Conservation (phyloP, 1,140 invertebrate genomes). For the Brachionus sp. region DNA sequence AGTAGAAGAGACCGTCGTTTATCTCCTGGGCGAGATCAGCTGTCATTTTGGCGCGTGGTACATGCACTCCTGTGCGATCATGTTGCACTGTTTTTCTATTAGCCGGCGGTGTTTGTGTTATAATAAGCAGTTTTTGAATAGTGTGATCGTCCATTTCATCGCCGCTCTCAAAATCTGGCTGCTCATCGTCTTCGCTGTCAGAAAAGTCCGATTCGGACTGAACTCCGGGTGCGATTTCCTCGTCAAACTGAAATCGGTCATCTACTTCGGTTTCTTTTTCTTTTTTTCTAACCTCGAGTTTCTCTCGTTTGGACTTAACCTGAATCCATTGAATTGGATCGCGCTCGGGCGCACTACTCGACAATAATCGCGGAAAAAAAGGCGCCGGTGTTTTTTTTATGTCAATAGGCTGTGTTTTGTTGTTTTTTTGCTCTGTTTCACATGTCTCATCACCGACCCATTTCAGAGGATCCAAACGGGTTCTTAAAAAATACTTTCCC, state of each 20-base stretch:
- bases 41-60: constrained; percentile 66
- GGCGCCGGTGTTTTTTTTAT: background rate
- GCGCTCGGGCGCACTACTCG: background rate
- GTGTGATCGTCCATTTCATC: constrained; percentile 80
- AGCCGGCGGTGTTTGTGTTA: constrained; percentile 71
- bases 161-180: constrained; percentile 46
- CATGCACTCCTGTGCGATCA: constrained; percentile 51
- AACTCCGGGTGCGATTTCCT: constrained; percentile 74
- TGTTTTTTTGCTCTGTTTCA: constrained; percentile 69
- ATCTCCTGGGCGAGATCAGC: constrained; percentile 88
- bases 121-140: constrained; percentile 88
- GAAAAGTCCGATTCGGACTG: constrained; percentile 9
- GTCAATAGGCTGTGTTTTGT: constrained; percentile 47
- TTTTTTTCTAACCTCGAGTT: background rate
- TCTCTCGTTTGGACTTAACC: background rate
- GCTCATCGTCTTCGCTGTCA: background rate
- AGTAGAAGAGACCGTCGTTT: constrained; percentile 87
- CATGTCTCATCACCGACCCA: constrained; percentile 71
- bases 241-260: constrained; percentile 88
- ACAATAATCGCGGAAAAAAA: background rate
- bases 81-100: background rate
- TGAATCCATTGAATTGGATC: background rate
- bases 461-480: constrained; percentile 72
- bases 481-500: constrained; percentile 71
- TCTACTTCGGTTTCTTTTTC: constrained; percentile 49